These are phyloP conservation scores for Actias luna DNA, from an alignment of 2,888 invertebrate genomes.

Conservation along the genomic window DNA sequence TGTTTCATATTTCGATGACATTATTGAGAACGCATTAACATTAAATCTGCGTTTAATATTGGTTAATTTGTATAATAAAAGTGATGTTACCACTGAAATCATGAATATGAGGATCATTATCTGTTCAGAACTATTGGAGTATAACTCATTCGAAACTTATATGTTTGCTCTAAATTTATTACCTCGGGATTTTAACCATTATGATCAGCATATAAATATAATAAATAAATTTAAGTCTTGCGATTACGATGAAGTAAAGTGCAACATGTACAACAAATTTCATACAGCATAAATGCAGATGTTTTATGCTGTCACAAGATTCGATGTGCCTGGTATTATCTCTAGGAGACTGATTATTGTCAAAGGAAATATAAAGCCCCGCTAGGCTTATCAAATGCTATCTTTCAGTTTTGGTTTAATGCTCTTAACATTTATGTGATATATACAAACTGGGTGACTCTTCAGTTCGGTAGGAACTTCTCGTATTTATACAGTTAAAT, in stretches of 20 bases:
- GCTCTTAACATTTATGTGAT: too few relatives aligned
- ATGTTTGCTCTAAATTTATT: slow-evolving; percentile 37
- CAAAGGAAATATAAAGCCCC: too few relatives aligned
- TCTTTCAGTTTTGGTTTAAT: too few relatives aligned
- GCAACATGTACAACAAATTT: slow-evolving; percentile 24
- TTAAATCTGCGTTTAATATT: neutral
- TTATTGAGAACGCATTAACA: neutral
- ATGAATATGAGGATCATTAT: slow-evolving; percentile 19
- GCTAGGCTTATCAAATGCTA: too few relatives aligned
- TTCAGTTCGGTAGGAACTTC: too few relatives aligned
- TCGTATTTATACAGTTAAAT: too few relatives aligned
- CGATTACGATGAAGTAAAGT: slow-evolving; percentile 34
- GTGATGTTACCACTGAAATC: neutral
- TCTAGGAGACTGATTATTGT: too few relatives aligned
- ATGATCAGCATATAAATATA: slow-evolving; percentile 25
- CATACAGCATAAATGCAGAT: neutral
- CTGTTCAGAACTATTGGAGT: slow-evolving; percentile 18
- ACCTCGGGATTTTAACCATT: slow-evolving; percentile 22
- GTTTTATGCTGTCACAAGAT: neutral
- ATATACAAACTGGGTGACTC: too few relatives aligned
- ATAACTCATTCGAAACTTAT: slow-evolving; percentile 29
- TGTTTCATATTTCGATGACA: neutral
- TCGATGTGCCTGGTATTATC: too few relatives aligned
- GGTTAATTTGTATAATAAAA: neutral
- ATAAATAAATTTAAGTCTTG: slow-evolving; percentile 31